These are phyloP conservation scores for Callyntrura guangdongensis DNA, from an alignment of 2,888 invertebrate genomes.

Conservation along the genomic window DNA sequence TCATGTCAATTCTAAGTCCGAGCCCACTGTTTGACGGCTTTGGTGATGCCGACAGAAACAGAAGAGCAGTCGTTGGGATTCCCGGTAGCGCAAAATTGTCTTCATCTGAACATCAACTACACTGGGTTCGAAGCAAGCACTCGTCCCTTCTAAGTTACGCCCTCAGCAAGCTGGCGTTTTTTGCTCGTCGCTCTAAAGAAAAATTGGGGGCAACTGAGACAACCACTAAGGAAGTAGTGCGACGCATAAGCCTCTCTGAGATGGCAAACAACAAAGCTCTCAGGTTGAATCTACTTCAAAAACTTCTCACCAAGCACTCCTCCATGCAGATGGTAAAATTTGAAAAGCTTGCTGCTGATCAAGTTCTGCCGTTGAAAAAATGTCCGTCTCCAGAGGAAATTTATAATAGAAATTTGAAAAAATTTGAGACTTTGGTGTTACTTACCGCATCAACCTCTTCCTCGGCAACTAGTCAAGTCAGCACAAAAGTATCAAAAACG, in stretches of 20 bases:
- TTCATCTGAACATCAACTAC: background rate
- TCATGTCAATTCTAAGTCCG: background rate
- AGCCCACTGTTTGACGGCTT: too few relatives aligned
- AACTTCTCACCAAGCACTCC: conserved; percentile 1
- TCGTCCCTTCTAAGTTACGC: conserved; percentile 57
- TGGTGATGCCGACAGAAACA: background rate
- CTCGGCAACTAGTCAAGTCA: background rate
- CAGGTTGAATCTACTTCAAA: background rate
- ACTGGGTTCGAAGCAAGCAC: conserved; percentile 51
- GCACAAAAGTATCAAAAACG: background rate
- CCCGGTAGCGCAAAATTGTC: too few relatives aligned
- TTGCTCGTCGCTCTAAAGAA: conserved; percentile 31
- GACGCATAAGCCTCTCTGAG: background rate
- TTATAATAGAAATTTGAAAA: conserved; percentile 54
- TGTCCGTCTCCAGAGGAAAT: conserved; percentile 42
- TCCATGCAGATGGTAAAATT: background rate
- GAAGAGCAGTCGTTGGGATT: too few relatives aligned
- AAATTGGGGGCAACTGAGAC: background rate
- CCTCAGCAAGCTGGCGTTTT: conserved; percentile 65
- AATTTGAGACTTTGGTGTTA: conserved; percentile 52
- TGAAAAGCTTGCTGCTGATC: too few relatives aligned
- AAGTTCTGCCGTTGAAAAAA: background rate
- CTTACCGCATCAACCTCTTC: conserved; percentile 27
- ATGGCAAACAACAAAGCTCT: background rate
- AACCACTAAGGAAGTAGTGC: background rate